Evolutionary conservation across 2,113 vertebrate genomes (phyloP), one percentile per base, ranked within the genome.

Genomic region (Vulpes ferrilata): DNA sequence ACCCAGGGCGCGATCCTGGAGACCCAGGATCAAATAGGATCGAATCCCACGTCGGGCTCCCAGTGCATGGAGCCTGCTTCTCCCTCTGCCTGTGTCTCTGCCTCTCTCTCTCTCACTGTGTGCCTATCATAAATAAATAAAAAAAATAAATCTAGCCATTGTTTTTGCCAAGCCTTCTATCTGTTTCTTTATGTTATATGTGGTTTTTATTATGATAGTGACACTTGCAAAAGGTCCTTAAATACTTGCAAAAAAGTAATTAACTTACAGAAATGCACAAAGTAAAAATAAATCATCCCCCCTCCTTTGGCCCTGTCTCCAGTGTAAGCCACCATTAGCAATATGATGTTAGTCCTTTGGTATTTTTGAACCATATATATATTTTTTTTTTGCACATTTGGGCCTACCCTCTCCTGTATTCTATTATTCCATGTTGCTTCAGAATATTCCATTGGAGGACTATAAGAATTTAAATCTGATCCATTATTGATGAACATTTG

Each of bases 121-220:
- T 35, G 35, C 35, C 35, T 35, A 35, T 35, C 35, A 35, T 35
- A 35, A 35, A 35, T 35, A 35, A 35, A 35, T 35, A 35, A 35
- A 35, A 35, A 35, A 35, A 35, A 35, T 92, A 89, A 91, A 93
- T 81, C 11, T 43, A 76, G 19, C 2, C 7, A 57, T 93, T 95
- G 25, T 88, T 90, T 95, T 94, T 69, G 11, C 35, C 57, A 91
- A 69, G 13, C 0, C 62, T 48, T 97, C 67, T 96, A 64, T 11
- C 15, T 90, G 17, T 89, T 78, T 94, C 55, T 76, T 67, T n/a
- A 30, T 79, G 20, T 90, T 78, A 76, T 48, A 51, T 85, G 3
- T 96, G n/a, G 35, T 78, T 85, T 67, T 90, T 73, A 48, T 60
- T 90, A 32, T 85, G 67, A 57, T 6, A 94, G 13, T 55, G 71